Base-by-base conservation (phyloP, 2,797 vertebrate genomes). In the Tauraco hartlaubi region DNA sequence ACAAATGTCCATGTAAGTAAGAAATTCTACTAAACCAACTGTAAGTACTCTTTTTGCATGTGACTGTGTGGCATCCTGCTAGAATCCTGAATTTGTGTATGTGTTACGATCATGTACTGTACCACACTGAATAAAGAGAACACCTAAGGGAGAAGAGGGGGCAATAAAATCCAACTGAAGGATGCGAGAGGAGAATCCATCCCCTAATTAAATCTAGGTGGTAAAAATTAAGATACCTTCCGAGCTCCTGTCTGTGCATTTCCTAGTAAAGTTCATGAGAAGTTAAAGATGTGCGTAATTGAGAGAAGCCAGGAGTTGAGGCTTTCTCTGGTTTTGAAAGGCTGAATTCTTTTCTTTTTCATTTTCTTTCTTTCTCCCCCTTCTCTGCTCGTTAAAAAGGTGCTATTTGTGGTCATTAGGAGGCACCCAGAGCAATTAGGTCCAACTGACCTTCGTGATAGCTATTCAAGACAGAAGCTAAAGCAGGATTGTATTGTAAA, bases 381-480 rank as follows among this genome's bases (percentile, higher is more conserved):
- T 68, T 83, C 79, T 72, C 91, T 73, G 82, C 95, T 96, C 82
- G 21, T 97, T 97, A 97, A 97, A 97, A 97, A 94, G 96, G 90
- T 97, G 96, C 97, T 96, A 97, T 98, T 97, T 97, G 85, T 92
- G 94, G 97, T 98, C 98, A 98, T 99, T 98, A 98, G 98, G 97
- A 95, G 96, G 98, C 97, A 98, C 98, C 98, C 98, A 97, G 97
- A 75, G 97, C 98, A 98, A 98, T 99, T 98, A 98, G 98, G 96
- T 90, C 85, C 96, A 95, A 98, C 97, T 97, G 96, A 98, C 97
- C 97, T 97, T 97, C 97, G 91, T 98, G 98, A 98, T 98, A 90
- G 98, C 98, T 98, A 98, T 98, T 99, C 98, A 98, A 98, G 98
- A 98, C 98, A 98, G 98, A 98, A 98, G 98, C 98, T 97, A 95